phyloP scores from a whole-genome alignment of 2,888 invertebrate genomes.

The Stramonita haemastoma region DNA sequence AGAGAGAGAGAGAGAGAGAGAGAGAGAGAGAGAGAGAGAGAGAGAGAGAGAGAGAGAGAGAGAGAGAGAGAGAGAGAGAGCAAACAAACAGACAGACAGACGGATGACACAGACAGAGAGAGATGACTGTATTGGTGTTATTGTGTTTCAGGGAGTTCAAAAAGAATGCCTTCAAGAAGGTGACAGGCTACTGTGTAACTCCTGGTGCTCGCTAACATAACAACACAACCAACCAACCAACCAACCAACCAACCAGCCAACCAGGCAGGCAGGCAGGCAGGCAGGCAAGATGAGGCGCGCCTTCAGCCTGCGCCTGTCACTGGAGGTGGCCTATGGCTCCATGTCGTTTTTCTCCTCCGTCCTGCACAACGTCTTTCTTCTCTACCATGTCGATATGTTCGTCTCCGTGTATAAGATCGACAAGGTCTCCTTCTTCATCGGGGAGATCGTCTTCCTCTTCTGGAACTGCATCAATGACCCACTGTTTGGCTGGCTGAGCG shows the following conservation, averaged over 20 bases:
- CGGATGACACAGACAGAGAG: too few species aligned
- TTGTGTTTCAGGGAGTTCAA: too few species aligned
- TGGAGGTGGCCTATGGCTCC: constrained; percentile 72
- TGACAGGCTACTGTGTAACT: too few species aligned
- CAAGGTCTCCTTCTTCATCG: constrained; percentile 77
- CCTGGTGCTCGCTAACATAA: too few species aligned
- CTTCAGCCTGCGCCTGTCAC: constrained; percentile 52
- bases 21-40: too few species aligned
- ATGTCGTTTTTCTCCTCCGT: constrained; percentile 74
- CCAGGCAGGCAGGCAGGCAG: not conserved
- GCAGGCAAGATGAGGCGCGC: not conserved
- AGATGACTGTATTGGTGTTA: too few species aligned
- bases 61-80: too few species aligned
- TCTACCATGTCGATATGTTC: constrained; percentile 77
- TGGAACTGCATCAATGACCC: constrained; percentile 78
- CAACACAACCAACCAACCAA: not conserved
- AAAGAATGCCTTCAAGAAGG: too few species aligned
- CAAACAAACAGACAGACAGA: too few species aligned
- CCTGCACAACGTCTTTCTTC: constrained; percentile 76
- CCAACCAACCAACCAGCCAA: not conserved
- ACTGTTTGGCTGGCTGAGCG: constrained; percentile 77
- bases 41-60: too few species aligned
- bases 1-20: too few species aligned
- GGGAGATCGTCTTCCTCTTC: constrained; percentile 74
- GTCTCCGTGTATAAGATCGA: constrained; percentile 77